Evolutionary conservation across 2,113 vertebrate genomes (phyloP), one percentile per base, ranked within the genome.

Genomic region (Tor tambroides): DNA sequence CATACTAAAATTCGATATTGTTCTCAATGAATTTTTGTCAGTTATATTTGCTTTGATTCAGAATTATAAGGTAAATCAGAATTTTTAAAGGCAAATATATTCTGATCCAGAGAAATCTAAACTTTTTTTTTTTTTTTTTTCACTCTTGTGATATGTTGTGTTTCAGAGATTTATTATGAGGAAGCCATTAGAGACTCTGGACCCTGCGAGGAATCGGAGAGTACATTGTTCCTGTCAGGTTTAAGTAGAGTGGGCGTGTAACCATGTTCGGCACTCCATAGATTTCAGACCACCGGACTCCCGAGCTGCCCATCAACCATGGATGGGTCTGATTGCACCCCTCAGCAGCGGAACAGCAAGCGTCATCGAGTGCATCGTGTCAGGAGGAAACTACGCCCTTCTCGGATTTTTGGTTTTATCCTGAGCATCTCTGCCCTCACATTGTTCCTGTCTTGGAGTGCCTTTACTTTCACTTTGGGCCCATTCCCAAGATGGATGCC

Each of bases 351-450:
- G 61, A 78, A 79, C 15, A 88, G 87, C 83, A 76, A 91, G 86
- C 90, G 92, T 89, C 92, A 93, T 49, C 93, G 89, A 75, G 90
- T 91, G 86, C 92, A 91, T 81, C 93, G 93, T 30, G 88, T 96
- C 83, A 96, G 93, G 91, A 97, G 96, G 95, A 99, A 98, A 95
- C 91, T 98, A 90, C 96, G 96, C 74, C 93, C 96, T 10, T 95
- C 96, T 88, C 91, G 98, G 79, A 91, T 99, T 89, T 86, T 97
- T 75, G 97, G 96, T 88, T 96, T 99, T 80, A 78, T 96, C 86
- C 23, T 99, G 84, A 95, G 97, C 91, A 85, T 99, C 88, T 92
- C 94, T 84, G 96, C 94, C 82, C 93, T 97, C 90, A 96, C 96
- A 94, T 94, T 93, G 90, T 94, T 98, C 87, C 94, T 97, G 93